These are phyloP conservation scores for Melipona bicolor DNA, from an alignment of 2,888 invertebrate genomes.

Conservation along the genomic window DNA sequence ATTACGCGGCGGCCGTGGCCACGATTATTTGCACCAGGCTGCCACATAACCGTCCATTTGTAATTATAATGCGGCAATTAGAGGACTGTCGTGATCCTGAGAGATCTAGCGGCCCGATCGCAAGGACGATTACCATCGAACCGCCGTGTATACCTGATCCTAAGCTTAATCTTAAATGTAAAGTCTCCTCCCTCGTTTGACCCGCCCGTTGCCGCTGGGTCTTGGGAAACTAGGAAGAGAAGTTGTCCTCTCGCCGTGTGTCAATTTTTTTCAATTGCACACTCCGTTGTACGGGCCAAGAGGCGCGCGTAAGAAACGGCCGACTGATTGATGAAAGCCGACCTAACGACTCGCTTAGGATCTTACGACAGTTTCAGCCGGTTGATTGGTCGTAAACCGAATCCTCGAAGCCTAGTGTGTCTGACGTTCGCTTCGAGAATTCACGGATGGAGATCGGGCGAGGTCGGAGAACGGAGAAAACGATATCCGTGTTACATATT, in stretches of 20 bases:
- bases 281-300: background rate
- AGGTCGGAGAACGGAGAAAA: background rate
- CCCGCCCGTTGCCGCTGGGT: conserved; percentile 63
- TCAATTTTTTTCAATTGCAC: conserved; percentile 26
- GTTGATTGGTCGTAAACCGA: conserved; percentile 43
- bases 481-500: background rate
- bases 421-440: background rate
- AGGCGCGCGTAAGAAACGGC: conserved; percentile 3
- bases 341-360: conserved; percentile 28
- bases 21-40: conserved; percentile 68
- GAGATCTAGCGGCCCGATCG: conserved; percentile 76
- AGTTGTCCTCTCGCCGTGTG: conserved; percentile 2
- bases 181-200: conserved; percentile 73
- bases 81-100: conserved; percentile 80
- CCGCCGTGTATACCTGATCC: conserved; percentile 62
- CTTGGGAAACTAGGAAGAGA: conserved; percentile 75
- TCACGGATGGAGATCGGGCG: background rate
- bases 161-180: conserved; percentile 77
- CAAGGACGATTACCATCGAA: conserved; percentile 75
- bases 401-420: background rate
- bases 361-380: background rate
- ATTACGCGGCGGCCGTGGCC: conserved; percentile 62
- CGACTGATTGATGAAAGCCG: conserved; percentile 30
- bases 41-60: conserved; percentile 76
- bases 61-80: conserved; percentile 84